Evolutionary conservation across 2,113 vertebrate genomes (phyloP).

Genomic region (Eulemur macaco): DNA sequence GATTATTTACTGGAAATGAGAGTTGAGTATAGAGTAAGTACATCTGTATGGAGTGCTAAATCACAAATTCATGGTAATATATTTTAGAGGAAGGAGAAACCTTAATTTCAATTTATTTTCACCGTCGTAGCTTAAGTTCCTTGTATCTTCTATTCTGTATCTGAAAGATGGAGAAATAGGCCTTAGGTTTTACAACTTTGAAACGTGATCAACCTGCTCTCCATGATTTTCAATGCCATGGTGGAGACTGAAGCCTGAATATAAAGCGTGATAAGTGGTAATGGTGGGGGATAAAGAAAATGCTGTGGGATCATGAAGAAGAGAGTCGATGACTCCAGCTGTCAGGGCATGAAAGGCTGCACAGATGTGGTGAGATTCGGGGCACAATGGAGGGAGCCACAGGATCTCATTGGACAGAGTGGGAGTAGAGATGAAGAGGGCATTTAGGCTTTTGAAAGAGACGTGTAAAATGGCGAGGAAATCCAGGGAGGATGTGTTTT

Average conservation of each 20-base stretch:
- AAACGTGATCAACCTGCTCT: neutral
- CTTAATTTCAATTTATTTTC: constrained; percentile 37
- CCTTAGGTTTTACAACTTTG: neutral
- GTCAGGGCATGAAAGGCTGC: neutral
- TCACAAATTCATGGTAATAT: neutral
- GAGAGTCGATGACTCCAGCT: neutral
- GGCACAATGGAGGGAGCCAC: neutral
- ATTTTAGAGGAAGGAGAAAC: neutral
- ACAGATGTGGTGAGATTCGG: neutral
- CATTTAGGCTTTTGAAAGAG: neutral
- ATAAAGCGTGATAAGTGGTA: neutral
- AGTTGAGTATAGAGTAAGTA: neutral
- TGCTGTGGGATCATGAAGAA: rapidly evolving
- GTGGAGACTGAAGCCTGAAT: neutral
- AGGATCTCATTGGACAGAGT: neutral
- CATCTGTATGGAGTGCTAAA: neutral
- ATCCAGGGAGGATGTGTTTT: neutral
- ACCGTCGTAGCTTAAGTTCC: too few species aligned
- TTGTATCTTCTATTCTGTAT: neutral
- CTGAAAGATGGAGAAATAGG: neutral
- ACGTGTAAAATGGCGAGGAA: neutral
- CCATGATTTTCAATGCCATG: neutral
- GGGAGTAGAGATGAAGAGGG: neutral
- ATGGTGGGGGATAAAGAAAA: neutral
- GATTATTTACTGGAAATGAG: neutral